Percentiles rank a stretch among this genome's conserved stretches.
These are phyloP conservation scores for Periplaneta americana DNA, from an alignment of 1,140 invertebrate species.

Conservation along the genomic window DNA sequence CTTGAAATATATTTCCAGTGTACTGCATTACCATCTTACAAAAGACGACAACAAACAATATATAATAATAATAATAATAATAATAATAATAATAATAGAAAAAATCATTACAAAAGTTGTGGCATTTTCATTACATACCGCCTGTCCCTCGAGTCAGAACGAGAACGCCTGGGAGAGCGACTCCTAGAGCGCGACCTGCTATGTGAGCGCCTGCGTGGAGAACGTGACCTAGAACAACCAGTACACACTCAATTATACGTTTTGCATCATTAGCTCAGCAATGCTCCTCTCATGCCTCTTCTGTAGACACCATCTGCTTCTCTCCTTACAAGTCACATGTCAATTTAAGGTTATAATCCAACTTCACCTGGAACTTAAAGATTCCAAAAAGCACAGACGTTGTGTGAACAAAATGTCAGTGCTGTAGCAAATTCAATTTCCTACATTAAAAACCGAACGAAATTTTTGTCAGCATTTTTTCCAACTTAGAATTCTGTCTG, in stretches of 20 bases:
- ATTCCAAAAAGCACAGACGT: neutral
- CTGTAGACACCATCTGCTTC: neutral
- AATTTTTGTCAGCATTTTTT: neutral
- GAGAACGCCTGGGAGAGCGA: slow-evolving; percentile 41
- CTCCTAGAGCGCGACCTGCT: slow-evolving; percentile 33
- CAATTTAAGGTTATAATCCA: slow-evolving; percentile 1
- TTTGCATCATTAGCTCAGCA: slow-evolving; percentile 20
- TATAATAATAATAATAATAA: no score
- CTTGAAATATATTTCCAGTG: no score
- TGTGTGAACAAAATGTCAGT: neutral
- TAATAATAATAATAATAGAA: no score
- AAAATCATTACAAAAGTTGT: neutral
- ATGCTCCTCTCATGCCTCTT: slow-evolving; percentile 4
- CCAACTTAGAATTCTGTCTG: neutral
- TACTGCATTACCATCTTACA: neutral
- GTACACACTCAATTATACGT: slow-evolving; percentile 24
- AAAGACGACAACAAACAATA: no score
- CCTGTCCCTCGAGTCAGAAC: slow-evolving; percentile 44
- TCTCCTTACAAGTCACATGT: slow-evolving; percentile 10
- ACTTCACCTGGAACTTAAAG: neutral
- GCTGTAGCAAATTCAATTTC: neutral
- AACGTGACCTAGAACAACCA: slow-evolving; percentile 40
- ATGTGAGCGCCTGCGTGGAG: slow-evolving; percentile 38
- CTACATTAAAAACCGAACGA: neutral
- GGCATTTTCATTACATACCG: slow-evolving; percentile 30